Conservation (phyloP, 2,888 invertebrate genomes). For the Orthosia gothica region DNA sequence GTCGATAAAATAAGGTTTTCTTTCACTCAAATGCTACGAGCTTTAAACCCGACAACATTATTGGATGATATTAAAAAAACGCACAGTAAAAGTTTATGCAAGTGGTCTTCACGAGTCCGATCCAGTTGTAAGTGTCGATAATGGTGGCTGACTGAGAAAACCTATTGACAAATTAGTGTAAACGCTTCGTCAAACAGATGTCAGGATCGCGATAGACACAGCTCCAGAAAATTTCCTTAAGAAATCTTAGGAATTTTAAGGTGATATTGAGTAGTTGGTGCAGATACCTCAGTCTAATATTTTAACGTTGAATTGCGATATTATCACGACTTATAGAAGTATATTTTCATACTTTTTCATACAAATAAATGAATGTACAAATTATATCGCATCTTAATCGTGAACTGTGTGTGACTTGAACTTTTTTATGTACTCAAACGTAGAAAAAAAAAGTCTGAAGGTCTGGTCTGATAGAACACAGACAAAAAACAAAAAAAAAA, state of each 20-base stretch:
- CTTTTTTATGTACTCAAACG: neutral
- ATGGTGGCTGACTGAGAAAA: constrained; percentile 76
- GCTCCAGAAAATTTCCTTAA: constrained; percentile 30
- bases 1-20: constrained; percentile 6
- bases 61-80: constrained; percentile 44
- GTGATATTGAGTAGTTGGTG: constrained; percentile 21
- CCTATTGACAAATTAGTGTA: constrained; percentile 75
- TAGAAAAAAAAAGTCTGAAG: neutral
- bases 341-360: constrained; percentile 68
- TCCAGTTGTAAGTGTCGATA: constrained; percentile 71
- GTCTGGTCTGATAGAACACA: no score
- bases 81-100: constrained; percentile 50
- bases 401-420: constrained; percentile 22
- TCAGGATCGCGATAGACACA: constrained; percentile 66
- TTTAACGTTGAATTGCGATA: constrained; percentile 46
- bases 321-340: constrained; percentile 47
- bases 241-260: constrained; percentile 5
- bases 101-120: constrained; percentile 62
- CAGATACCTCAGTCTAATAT: constrained; percentile 42
- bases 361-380: constrained; percentile 62
- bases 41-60: constrained; percentile 17
- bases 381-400: constrained; percentile 51
- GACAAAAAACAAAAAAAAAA: no score
- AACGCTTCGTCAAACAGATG: constrained; percentile 72
- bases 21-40: constrained; percentile 25